Percentiles rank a stretch among this genome's conserved stretches.
phyloP scores from a whole-genome alignment of 2,888 invertebrate genomes.

The Trichogramma evanescens region DNA sequence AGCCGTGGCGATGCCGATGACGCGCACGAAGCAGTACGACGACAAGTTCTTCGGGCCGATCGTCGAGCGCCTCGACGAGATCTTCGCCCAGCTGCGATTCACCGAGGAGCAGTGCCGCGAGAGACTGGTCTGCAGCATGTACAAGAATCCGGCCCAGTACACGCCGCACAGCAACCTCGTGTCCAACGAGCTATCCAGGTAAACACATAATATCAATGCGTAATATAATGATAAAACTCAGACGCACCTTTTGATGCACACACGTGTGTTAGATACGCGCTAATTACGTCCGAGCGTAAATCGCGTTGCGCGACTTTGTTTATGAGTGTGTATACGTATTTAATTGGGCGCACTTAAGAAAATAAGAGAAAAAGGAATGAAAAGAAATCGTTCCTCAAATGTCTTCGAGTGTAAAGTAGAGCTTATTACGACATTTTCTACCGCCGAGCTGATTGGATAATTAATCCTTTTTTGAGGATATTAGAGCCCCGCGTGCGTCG shows the following conservation, averaged over 20 bases:
- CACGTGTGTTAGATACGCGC: not conserved
- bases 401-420: no score
- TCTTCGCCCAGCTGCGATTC: conserved; percentile 65
- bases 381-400: no score
- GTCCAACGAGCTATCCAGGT: conserved; percentile 85
- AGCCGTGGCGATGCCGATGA: conserved; percentile 48
- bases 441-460: no score
- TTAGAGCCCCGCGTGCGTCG: not conserved
- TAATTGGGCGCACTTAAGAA: not conserved
- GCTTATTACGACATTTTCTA: no score
- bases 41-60: conserved; percentile 70
- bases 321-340: not conserved
- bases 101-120: conserved; percentile 68
- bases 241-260: not conserved
- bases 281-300: not conserved
- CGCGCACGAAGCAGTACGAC: conserved; percentile 29
- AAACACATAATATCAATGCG: conserved; percentile 40
- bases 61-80: conserved; percentile 68
- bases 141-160: conserved; percentile 73
- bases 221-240: not conserved
- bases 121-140: conserved; percentile 75
- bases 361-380: no score
- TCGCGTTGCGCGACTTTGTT: not conserved
- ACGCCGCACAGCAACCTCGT: conserved; percentile 82
- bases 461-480: no score